phyloP scores from a whole-genome alignment of 2,113 vertebrate species.

The Panthera tigris region DNA sequence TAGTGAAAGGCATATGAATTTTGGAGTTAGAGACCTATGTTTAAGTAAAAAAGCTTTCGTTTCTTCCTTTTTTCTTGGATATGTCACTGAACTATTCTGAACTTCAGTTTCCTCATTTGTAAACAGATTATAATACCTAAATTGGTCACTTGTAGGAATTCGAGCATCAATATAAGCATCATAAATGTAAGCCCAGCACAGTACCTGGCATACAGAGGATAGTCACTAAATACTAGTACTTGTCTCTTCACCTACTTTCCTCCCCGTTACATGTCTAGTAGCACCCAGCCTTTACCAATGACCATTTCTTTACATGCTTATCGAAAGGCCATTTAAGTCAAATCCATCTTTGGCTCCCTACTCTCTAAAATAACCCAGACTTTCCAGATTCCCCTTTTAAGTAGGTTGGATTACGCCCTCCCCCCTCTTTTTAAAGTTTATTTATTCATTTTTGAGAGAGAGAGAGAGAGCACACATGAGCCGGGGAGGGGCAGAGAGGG shows the following conservation, averaged over 20 bases:
- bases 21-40: not conserved
- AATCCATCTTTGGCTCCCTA: not conserved
- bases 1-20: not conserved
- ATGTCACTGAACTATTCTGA: not conserved
- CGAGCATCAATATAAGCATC: not conserved
- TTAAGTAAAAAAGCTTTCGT: not conserved
- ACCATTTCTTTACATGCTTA: not conserved
- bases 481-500: too few relatives aligned
- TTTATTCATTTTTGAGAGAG: too few relatives aligned
- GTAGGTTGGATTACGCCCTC: not conserved
- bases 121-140: not conserved
- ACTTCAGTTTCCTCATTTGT: not conserved
- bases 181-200: not conserved
- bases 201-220: not conserved
- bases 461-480: too few relatives aligned
- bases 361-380: not conserved
- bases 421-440: too few relatives aligned
- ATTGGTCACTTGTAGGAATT: not conserved
- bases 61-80: not conserved
- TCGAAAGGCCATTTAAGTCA: not conserved
- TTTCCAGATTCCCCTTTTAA: not conserved
- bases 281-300: not conserved
- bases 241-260: not conserved
- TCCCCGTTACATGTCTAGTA: not conserved
- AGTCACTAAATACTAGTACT: not conserved